phyloP scores from a whole-genome alignment of 2,888 invertebrate genomes.

The Linnaemya vulpina region DNA sequence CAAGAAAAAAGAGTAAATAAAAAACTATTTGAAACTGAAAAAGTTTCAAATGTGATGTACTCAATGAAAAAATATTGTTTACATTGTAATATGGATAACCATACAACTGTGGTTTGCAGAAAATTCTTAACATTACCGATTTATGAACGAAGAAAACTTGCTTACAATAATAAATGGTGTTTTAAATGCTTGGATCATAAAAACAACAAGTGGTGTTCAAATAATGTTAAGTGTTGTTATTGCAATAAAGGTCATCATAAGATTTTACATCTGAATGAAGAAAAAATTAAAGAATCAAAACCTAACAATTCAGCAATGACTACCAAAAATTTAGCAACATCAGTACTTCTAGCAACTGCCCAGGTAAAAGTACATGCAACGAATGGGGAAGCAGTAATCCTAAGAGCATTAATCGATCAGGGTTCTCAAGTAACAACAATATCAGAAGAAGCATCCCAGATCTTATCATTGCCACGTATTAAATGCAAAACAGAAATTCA shows the following conservation, averaged over 20 bases:
- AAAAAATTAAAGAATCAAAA: too few relatives aligned
- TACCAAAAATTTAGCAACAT: too few relatives aligned
- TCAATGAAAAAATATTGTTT: too few relatives aligned
- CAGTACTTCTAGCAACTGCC: too few relatives aligned
- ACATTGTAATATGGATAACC: too few relatives aligned
- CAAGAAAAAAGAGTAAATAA: not conserved
- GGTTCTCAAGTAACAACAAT: constrained; percentile 2
- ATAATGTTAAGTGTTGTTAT: too few relatives aligned
- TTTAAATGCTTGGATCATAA: constrained; percentile 1
- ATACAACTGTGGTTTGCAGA: not conserved
- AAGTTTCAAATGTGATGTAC: too few relatives aligned
- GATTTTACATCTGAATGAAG: too few relatives aligned
- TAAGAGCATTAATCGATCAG: constrained; percentile 8
- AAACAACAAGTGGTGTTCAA: not conserved
- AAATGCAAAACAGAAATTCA: not conserved
- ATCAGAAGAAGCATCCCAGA: not conserved
- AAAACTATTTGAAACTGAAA: too few relatives aligned
- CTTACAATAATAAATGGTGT: constrained; percentile 5
- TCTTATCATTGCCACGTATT: not conserved
- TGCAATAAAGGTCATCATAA: too few relatives aligned
- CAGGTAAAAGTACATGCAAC: too few relatives aligned
- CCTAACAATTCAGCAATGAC: too few relatives aligned
- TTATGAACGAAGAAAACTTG: not conserved
- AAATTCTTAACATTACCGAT: not conserved
- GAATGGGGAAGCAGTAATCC: not conserved